A percentile compares a stretch with the other conserved stretches of the same genome.
phyloP scores from a whole-genome alignment of 2,797 vertebrate genomes.

The Syndactyla subalaris region DNA sequence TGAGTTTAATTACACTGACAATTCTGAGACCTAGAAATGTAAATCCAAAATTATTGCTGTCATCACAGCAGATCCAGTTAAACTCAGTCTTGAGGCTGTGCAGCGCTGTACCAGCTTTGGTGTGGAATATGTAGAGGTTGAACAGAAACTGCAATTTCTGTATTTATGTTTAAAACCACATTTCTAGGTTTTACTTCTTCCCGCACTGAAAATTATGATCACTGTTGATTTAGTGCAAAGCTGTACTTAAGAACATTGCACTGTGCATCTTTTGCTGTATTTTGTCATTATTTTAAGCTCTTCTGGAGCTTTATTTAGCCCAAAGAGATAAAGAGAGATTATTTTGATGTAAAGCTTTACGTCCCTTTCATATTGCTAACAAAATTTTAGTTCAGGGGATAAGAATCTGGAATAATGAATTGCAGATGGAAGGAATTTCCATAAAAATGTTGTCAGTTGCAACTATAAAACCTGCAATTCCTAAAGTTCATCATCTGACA shows the following conservation, averaged over 20 bases:
- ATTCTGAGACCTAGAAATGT: background rate
- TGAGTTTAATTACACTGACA: constrained; percentile 26
- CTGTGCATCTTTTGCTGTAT: constrained; percentile 30
- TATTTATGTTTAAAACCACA: background rate
- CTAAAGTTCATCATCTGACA: constrained; percentile 12
- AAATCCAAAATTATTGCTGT: background rate
- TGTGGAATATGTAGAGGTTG: background rate
- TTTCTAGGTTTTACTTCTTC: constrained; percentile 5
- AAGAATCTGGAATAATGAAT: constrained; percentile 46
- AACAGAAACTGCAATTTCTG: background rate
- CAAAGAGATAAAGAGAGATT: constrained; percentile 57
- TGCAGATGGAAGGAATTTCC: constrained; percentile 5
- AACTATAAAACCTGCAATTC: constrained; percentile 17
- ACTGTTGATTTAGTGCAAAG: constrained; percentile 12
- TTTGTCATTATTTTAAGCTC: constrained; percentile 53
- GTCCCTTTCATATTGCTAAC: constrained; percentile 56
- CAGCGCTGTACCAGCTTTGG: background rate
- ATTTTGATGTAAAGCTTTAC: constrained; percentile 60
- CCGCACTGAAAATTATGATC: background rate
- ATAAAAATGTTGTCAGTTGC: background rate
- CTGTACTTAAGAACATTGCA: constrained; percentile 24
- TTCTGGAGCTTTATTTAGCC: constrained; percentile 59
- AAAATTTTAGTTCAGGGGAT: constrained; percentile 38
- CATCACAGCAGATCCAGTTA: background rate
- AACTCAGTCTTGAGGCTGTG: background rate